A percentile compares a stretch with the other conserved stretches of the same genome.
Evolutionary conservation across 2,797 vertebrate genomes (phyloP).

Genomic region (Notamacropus eugenii): DNA sequence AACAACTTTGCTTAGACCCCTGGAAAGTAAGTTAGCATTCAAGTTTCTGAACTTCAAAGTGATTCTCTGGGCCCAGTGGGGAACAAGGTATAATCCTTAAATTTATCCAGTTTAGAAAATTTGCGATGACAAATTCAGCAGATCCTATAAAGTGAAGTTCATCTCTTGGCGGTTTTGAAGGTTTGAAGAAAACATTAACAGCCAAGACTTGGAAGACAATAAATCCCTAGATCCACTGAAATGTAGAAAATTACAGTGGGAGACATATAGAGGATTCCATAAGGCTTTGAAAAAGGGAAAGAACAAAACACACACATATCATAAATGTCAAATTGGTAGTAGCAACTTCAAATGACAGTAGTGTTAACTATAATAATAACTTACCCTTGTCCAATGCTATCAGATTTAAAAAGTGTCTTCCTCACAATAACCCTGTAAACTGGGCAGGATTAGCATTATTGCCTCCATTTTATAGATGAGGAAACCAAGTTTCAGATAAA

Average conservation of each 20-base stretch:
- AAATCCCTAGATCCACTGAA: conserved; percentile 78
- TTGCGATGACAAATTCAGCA: conserved; percentile 81
- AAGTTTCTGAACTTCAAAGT: conserved; percentile 65
- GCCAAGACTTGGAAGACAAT: conserved; percentile 81
- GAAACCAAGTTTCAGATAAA: not conserved
- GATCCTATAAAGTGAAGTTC: conserved; percentile 79
- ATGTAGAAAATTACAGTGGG: conserved; percentile 78
- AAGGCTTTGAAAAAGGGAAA: conserved; percentile 78
- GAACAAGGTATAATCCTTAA: conserved; percentile 72
- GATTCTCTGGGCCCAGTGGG: conserved; percentile 55
- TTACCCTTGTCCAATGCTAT: not conserved
- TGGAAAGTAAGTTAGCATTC: conserved; percentile 50
- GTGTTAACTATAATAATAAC: not conserved
- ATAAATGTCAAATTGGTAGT: conserved; percentile 79
- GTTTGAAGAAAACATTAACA: conserved; percentile 79
- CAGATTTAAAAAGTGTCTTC: not conserved
- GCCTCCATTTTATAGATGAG: not conserved
- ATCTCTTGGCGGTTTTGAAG: conserved; percentile 81
- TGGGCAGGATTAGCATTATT: not conserved
- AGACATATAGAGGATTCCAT: conserved; percentile 82
- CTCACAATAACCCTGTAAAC: not conserved
- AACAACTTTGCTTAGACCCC: conserved; percentile 1
- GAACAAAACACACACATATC: conserved; percentile 24
- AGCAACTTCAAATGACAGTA: conserved; percentile 57
- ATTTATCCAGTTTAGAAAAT: conserved; percentile 77